Evolutionary conservation across 1,140 invertebrate species (phyloP).

Genomic region (Microplitis mediator): DNA sequence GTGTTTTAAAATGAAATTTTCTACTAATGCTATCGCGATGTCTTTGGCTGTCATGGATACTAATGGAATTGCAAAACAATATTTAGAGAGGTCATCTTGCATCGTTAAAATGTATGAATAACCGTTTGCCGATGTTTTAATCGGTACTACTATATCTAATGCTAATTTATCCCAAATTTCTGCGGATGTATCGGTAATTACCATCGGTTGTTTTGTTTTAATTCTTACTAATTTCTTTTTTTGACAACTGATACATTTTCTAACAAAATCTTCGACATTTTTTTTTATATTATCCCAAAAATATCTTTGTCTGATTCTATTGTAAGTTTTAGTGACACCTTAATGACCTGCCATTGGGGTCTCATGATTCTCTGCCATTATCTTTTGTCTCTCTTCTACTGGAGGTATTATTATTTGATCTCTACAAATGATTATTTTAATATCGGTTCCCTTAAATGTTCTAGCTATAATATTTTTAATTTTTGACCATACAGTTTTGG

Average conservation of each 20-base stretch:
- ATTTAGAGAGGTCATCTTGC: conserved; percentile 46
- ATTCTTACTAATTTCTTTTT: conserved; percentile 23
- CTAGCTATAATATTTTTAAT: not conserved
- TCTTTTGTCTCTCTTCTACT: not conserved
- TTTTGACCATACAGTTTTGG: not conserved
- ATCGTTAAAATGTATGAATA: conserved; percentile 30
- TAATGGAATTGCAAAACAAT: conserved; percentile 31
- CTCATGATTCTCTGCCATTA: conserved; percentile 20
- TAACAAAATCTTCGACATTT: conserved; percentile 29
- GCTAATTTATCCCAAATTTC: conserved; percentile 30
- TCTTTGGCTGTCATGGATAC: conserved; percentile 30
- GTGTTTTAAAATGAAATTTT: conserved; percentile 35
- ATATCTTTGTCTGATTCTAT: conserved; percentile 17
- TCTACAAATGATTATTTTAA: conserved; percentile 21
- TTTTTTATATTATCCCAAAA: conserved; percentile 28
- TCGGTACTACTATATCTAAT: conserved; percentile 28
- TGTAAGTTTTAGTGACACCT: conserved; percentile 30
- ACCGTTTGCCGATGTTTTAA: conserved; percentile 18
- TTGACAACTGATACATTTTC: conserved; percentile 30
- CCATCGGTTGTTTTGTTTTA: conserved; percentile 20
- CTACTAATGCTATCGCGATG: conserved; percentile 33
- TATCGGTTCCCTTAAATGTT: conserved; percentile 3
- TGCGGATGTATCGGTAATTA: conserved; percentile 28
- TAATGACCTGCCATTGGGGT: conserved; percentile 30
- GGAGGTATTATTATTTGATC: conserved; percentile 1